Base-by-base conservation (phyloP, 2,888 invertebrate genomes). In the Melinaea marsaeus region DNA sequence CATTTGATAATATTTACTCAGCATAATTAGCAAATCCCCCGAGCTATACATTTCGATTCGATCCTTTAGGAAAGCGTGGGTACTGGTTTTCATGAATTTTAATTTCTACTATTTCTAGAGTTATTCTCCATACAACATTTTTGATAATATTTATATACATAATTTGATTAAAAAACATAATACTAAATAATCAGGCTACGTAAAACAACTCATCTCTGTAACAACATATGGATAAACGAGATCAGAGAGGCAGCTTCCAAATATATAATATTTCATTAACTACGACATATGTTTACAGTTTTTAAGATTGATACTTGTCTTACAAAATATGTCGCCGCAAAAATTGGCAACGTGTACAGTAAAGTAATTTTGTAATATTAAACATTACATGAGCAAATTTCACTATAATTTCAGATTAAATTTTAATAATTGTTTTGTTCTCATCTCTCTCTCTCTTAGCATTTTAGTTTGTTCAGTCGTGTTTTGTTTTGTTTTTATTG, bases 261-360 rank as follows among this genome's bases (percentile, higher is more conserved):
- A 61, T 57, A 60, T 62, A 62, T 67, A 62, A 42, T 61, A 45
- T 56, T 51, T 33, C 66, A 64, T 65, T 55, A 64, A 61, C 42
- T 58, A 63, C 59, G 62, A 68, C 68, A 65, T 64, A 59, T 70
- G 70, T 64, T 66, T 68, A 63, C 55, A 62, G 55, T 54, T 61
- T 32, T 57, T 48, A 55, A 69, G 58, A 61, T 63, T 60, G 47
- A 46, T 58, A 59, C 61, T 58, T 61, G 61, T 55, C 47, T 48
- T 60, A 66, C 66, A 51, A 66, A 68, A 64, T 68, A 67, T 67
- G 46, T 58, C 32, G 62, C 61, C 66, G 64, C 60, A 55, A 64
- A 59, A 61, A 62, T 58, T 61, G 61, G 51, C 33, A 58, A 57
- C 56, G 58, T 48, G 46, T 55, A 58, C 48, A 58, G 54, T 54